These are phyloP conservation scores for Andrena praecox DNA, from an alignment of 2,888 invertebrate species.

Conservation along the genomic window DNA sequence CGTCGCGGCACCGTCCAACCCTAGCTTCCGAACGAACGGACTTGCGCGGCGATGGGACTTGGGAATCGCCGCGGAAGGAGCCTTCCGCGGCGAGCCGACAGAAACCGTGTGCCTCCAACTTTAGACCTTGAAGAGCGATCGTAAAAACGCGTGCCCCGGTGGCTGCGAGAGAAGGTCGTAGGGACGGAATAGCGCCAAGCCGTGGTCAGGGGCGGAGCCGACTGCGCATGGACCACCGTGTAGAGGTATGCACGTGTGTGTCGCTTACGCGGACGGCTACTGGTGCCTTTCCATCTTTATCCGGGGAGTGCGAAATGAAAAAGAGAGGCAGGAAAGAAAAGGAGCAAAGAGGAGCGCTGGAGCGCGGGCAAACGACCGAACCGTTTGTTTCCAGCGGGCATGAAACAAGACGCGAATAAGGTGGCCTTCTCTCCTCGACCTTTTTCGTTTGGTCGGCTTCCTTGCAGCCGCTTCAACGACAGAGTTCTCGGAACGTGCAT, in stretches of 20 bases:
- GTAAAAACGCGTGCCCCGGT: slow-evolving; percentile 61
- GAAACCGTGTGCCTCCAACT: slow-evolving; percentile 31
- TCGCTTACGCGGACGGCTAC: slow-evolving; percentile 2
- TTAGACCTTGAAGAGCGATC: slow-evolving; percentile 64
- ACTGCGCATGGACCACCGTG: slow-evolving; percentile 65
- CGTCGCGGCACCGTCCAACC: background rate
- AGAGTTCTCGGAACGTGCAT: slow-evolving; percentile 58
- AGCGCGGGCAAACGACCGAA: slow-evolving; percentile 28
- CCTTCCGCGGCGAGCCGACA: background rate
- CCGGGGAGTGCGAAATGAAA: background rate
- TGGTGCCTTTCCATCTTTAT: background rate
- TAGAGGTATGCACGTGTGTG: slow-evolving; percentile 48
- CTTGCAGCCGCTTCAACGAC: background rate
- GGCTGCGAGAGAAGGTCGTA: slow-evolving; percentile 24
- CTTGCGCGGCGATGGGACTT: background rate
- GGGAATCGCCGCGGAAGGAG: background rate
- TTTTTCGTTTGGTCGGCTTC: slow-evolving; percentile 12
- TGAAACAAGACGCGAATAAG: slow-evolving; percentile 54
- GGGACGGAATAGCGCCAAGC: slow-evolving; percentile 23
- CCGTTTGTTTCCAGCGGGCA: slow-evolving; percentile 30
- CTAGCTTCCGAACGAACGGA: background rate
- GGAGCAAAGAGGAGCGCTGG: background rate
- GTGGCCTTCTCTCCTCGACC: slow-evolving; percentile 13
- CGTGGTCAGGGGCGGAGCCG: slow-evolving; percentile 64
- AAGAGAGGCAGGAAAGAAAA: background rate